Conservation (phyloP, 2,113 vertebrate species). For the Poeciliopsis turrubarensis region DNA sequence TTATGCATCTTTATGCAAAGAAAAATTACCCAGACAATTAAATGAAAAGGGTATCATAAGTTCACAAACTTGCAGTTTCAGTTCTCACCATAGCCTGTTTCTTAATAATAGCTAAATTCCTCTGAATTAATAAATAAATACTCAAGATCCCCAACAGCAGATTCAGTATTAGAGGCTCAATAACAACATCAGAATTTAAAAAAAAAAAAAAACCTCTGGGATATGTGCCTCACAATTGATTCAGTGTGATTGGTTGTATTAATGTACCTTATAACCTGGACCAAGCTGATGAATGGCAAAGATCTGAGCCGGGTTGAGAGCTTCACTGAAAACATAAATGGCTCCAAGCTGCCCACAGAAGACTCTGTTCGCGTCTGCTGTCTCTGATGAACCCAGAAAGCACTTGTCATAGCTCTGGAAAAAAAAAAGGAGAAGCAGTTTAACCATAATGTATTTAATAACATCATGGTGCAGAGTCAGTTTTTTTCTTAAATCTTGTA, state of each 20-base stretch:
- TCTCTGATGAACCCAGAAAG: constrained; percentile 99
- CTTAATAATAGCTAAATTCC: neutral
- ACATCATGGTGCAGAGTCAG: neutral
- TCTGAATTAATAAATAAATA: neutral
- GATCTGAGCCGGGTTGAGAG: constrained; percentile 98
- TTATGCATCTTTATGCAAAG: neutral
- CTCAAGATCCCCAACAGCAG: neutral
- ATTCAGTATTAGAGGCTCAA: neutral
- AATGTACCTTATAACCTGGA: constrained; percentile 95
- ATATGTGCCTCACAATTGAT: neutral
- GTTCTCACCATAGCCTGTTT: neutral
- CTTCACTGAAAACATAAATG: constrained; percentile 98
- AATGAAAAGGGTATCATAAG: neutral
- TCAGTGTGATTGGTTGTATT: neutral
- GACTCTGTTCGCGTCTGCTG: constrained; percentile 96
- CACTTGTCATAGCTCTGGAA: constrained; percentile 98
- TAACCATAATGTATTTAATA: neutral
- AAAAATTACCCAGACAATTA: neutral
- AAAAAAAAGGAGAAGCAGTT: neutral
- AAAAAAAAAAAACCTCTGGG: neutral
- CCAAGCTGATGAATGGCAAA: constrained; percentile 98
- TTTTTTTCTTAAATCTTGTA: neutral
- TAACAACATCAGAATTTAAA: neutral
- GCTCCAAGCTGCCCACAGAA: constrained; percentile 98
- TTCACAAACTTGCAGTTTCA: neutral